Evolutionary conservation across 2,888 invertebrate species (phyloP), one percentile per base, ranked within the genome.

Genomic region (Trichopria drosophilae): DNA sequence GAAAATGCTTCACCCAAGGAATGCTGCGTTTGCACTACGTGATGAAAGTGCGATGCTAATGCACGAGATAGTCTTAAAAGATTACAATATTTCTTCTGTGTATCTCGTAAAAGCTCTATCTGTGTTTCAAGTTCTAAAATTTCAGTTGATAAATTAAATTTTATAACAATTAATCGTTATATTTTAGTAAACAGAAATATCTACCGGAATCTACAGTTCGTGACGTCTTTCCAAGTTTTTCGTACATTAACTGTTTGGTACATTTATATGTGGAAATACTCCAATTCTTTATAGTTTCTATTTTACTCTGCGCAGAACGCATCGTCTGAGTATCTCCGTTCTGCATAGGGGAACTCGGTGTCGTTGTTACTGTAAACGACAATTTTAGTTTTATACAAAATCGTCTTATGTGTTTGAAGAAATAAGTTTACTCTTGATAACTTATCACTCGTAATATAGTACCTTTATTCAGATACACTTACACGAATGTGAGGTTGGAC

Each of bases 191-290:
- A 47, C 29, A 7, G 35, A 26, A 28, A 28, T 31, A 18, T 43
- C 63, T 55, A 88, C 88, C 88, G 61, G 91, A 87, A 73, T 93
- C 93, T 40, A 93, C 88, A 32, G 93, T 93, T 52, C 93, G 82
- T 6, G 92, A 90, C 34, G 90, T 88, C 79, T 95, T 98, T 13
- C 98, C 98, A 47, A 99, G 81, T 73, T 93, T 94, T 75, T 99
- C 98, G 63, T 94, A 90, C 77, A 99, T 87, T 53, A 96, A 83
- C 76, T 99, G 98, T 67, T 93, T 90, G 5, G 98, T 98, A 75
- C 97, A 98, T 77, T 97, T 98, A 76, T 95, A 98, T 0, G 97
- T 97, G 53, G 95, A 95, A 71, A 98, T 91, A 57, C 96, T 93
- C 98, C 98, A 99, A 73, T 90, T 93, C 73, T 90, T 93, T 56